phyloP scores from a whole-genome alignment of 2,113 vertebrate genomes.

The Motacilla alba region DNA sequence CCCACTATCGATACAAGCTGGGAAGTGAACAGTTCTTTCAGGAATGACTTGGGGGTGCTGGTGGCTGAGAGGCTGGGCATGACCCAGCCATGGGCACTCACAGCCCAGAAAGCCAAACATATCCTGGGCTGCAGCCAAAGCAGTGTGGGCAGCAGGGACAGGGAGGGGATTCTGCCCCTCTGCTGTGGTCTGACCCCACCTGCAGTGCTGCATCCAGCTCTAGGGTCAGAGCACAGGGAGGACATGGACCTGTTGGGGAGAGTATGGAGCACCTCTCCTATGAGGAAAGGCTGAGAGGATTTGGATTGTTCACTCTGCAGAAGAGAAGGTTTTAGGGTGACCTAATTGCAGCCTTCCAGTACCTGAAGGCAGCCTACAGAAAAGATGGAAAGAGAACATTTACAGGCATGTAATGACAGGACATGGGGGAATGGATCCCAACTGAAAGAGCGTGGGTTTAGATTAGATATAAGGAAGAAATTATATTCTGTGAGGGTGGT shows the following conservation, averaged over 20 bases:
- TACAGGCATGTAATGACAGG: background rate
- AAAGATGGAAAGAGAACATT: background rate
- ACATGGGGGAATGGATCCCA: background rate
- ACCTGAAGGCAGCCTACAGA: background rate
- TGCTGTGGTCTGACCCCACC: background rate
- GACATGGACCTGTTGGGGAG: rapidly evolving
- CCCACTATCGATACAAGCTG: rapidly evolving
- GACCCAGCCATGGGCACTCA: rapidly evolving
- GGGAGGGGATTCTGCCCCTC: background rate
- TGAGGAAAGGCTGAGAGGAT: background rate
- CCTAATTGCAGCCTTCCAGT: background rate
- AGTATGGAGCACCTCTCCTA: background rate
- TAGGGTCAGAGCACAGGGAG: background rate
- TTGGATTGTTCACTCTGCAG: background rate
- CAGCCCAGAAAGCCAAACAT: background rate
- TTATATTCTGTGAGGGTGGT: background rate
- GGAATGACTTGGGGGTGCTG: rapidly evolving
- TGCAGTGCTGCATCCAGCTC: background rate
- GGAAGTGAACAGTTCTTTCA: background rate
- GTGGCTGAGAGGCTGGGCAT: background rate
- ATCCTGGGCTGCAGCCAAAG: background rate
- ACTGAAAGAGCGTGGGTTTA: background rate
- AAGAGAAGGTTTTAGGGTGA: background rate
- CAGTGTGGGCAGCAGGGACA: background rate
- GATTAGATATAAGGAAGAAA: background rate